A percentile compares a stretch with the other conserved stretches of the same genome.
phyloP scores from a whole-genome alignment of 2,113 vertebrate species.

The Sapajus apella region DNA sequence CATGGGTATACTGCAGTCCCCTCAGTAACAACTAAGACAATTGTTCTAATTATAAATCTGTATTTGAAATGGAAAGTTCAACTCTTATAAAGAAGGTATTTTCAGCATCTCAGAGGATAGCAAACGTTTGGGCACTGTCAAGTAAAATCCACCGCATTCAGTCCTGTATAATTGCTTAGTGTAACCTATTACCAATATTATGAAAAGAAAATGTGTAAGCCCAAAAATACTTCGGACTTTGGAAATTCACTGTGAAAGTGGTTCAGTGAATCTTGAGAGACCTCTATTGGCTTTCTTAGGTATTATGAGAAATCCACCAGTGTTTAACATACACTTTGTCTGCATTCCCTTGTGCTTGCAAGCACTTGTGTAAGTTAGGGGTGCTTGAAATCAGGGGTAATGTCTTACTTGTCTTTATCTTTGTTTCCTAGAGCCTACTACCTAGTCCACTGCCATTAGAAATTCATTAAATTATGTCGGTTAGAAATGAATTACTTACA shows the following conservation, averaged over 20 bases:
- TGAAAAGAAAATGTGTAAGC: background rate
- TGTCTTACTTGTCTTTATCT: background rate
- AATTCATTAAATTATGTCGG: background rate
- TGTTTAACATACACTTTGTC: background rate
- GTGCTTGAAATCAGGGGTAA: background rate
- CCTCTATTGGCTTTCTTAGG: constrained; percentile 49
- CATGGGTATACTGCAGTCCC: background rate
- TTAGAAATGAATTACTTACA: background rate
- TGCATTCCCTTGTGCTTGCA: background rate
- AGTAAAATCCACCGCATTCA: background rate
- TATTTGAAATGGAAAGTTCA: constrained; percentile 42
- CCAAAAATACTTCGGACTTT: background rate
- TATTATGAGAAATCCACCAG: constrained; percentile 11
- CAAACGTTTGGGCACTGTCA: background rate
- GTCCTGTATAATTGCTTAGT: background rate
- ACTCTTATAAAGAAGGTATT: background rate
- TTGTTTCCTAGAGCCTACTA: background rate
- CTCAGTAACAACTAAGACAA: background rate
- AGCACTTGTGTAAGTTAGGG: background rate
- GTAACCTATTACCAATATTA: background rate
- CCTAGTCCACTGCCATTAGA: background rate
- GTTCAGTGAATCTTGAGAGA: constrained; percentile 54
- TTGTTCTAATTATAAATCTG: background rate
- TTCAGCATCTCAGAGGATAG: background rate
- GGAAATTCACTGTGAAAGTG: background rate